Conservation (phyloP, 2,888 invertebrate genomes). For the Cremastinae sp. region DNA sequence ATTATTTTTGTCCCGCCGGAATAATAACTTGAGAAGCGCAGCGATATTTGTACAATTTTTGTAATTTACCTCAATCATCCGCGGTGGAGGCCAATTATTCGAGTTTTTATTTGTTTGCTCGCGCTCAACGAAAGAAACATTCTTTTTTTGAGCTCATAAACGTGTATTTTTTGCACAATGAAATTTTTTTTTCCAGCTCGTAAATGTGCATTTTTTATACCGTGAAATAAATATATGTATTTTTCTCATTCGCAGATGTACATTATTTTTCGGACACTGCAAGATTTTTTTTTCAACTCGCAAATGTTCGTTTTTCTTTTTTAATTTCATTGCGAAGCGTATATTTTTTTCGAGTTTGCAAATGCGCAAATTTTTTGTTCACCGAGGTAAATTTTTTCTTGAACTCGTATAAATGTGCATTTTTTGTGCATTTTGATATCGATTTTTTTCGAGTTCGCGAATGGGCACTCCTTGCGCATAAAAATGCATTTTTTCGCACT, state of each 20-base stretch:
- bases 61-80: constrained; percentile 5
- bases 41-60: constrained; percentile 14
- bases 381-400: constrained; percentile 7
- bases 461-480: background rate
- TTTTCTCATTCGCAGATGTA: background rate
- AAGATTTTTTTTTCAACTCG: no score
- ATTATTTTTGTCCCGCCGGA: background rate
- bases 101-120: background rate
- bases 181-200: constrained; percentile 5
- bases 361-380: background rate
- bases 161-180: background rate
- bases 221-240: background rate
- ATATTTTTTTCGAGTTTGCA: background rate
- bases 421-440: background rate
- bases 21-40: background rate
- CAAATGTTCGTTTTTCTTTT: no score
- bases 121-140: constrained; percentile 24
- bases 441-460: background rate
- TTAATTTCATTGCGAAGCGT: no score
- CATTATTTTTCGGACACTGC: no score
- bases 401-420: constrained; percentile 12
- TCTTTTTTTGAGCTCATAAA: background rate
- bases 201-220: constrained; percentile 23
- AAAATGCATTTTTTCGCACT: background rate
- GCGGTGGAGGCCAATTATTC: background rate